phyloP scores from a whole-genome alignment of 2,888 invertebrate species.

The Tenodera sinensis region DNA sequence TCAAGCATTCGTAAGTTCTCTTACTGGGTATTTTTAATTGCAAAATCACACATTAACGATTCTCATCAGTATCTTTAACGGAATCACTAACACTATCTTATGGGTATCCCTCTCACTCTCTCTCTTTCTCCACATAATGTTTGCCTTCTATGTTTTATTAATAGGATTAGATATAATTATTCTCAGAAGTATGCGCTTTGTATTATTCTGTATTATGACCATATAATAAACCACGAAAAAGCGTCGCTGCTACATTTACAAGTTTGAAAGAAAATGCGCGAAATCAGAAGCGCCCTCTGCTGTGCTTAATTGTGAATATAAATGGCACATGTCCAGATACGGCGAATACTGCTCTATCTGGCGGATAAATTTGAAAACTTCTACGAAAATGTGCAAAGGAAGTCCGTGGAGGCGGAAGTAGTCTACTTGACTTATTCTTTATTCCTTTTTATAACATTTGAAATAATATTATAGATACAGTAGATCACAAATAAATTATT shows the following conservation, averaged over 20 bases:
- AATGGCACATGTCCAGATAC: not conserved
- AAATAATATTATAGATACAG: not conserved
- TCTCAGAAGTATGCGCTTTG: too few species aligned
- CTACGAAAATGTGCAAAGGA: not conserved
- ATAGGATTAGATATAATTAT: too few species aligned
- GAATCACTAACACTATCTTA: too few species aligned
- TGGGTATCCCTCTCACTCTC: too few species aligned
- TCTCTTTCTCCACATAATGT: too few species aligned
- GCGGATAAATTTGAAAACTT: not conserved
- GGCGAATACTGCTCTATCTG: not conserved
- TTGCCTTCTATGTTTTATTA: too few species aligned
- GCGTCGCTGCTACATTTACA: not conserved
- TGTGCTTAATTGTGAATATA: not conserved
- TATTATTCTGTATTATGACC: too few species aligned
- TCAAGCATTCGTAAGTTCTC: too few species aligned
- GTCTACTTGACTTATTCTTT: not conserved
- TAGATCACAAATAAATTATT: not conserved
- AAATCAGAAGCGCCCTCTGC: not conserved
- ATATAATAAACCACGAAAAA: too few species aligned
- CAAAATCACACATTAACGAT: too few species aligned
- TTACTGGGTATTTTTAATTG: too few species aligned
- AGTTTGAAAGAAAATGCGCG: not conserved
- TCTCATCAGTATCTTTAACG: too few species aligned
- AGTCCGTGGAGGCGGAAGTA: not conserved
- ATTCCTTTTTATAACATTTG: not conserved